These are phyloP conservation scores for Drosophila serrata DNA, from an alignment of 1,140 invertebrate species.

Conservation along the genomic window DNA sequence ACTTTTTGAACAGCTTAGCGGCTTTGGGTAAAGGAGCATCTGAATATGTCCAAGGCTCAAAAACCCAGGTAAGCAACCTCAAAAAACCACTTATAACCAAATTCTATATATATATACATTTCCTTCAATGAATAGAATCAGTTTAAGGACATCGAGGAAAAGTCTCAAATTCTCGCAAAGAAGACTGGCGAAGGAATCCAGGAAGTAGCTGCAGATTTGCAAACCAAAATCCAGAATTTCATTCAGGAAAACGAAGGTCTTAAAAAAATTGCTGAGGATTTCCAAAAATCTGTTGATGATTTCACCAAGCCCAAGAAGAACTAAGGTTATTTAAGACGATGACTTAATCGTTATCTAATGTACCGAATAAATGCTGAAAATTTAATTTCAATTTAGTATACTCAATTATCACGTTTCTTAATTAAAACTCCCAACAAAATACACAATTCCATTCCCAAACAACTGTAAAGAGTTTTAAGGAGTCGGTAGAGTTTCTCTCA, in stretches of 20 bases:
- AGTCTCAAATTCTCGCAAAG: rapidly evolving
- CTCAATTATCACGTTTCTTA: background rate
- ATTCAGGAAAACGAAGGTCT: background rate
- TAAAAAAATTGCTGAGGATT: rapidly evolving
- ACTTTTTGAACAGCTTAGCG: rapidly evolving
- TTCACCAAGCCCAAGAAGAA: background rate
- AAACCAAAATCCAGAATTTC: background rate
- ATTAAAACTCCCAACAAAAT: background rate
- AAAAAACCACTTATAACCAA: background rate
- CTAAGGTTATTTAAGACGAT: background rate
- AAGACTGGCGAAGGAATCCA: background rate
- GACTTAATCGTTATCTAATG: background rate
- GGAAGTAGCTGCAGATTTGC: rapidly evolving
- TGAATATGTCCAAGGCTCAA: rapidly evolving
- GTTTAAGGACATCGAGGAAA: rapidly evolving
- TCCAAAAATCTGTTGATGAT: rapidly evolving
- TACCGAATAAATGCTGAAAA: slow-evolving; percentile 7
- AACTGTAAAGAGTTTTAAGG: background rate
- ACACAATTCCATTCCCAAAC: background rate
- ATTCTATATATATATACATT: background rate
- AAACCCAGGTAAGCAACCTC: background rate
- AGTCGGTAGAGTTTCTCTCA: background rate
- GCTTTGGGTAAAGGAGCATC: rapidly evolving
- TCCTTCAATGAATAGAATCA: background rate
- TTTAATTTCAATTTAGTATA: background rate